Conservation (phyloP, 2,113 vertebrate genomes). For the Rhizomys pruinosus region DNA sequence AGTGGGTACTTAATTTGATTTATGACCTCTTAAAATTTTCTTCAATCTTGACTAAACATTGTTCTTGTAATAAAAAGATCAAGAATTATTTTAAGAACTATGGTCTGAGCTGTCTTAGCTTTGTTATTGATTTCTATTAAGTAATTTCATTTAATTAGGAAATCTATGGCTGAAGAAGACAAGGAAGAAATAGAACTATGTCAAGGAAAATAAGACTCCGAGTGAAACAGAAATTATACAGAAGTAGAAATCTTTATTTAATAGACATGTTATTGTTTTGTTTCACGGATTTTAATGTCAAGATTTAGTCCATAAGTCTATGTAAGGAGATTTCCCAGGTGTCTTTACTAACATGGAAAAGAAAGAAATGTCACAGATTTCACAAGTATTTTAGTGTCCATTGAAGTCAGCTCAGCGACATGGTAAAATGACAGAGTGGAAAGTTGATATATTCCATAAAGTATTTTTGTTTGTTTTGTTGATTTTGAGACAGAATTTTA, state of each 20-base stretch:
- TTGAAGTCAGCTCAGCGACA: neutral
- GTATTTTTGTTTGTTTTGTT: neutral
- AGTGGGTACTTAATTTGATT: slow-evolving; percentile 89
- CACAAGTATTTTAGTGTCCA: neutral
- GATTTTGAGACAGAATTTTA: neutral
- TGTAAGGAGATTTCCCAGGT: neutral
- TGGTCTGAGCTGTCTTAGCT: slow-evolving; percentile 63
- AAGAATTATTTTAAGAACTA: slow-evolving; percentile 82
- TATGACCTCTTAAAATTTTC: slow-evolving; percentile 85
- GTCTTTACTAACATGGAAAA: slow-evolving; percentile 25
- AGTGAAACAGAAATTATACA: slow-evolving; percentile 21
- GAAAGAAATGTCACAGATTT: neutral
- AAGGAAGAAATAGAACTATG: slow-evolving; percentile 68
- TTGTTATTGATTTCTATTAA: slow-evolving; percentile 84
- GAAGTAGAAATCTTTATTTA: slow-evolving; percentile 51
- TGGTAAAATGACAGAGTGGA: neutral
- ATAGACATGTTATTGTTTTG: neutral
- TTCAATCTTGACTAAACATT: slow-evolving; percentile 78
- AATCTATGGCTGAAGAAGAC: slow-evolving; percentile 64
- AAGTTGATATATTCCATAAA: neutral
- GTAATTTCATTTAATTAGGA: slow-evolving; percentile 84
- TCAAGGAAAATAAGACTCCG: slow-evolving; percentile 54
- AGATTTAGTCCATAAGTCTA: neutral
- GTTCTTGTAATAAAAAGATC: slow-evolving; percentile 75
- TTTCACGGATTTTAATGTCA: neutral